Conservation (phyloP, 1,140 invertebrate genomes). For the Acromyrmex echinatior region DNA sequence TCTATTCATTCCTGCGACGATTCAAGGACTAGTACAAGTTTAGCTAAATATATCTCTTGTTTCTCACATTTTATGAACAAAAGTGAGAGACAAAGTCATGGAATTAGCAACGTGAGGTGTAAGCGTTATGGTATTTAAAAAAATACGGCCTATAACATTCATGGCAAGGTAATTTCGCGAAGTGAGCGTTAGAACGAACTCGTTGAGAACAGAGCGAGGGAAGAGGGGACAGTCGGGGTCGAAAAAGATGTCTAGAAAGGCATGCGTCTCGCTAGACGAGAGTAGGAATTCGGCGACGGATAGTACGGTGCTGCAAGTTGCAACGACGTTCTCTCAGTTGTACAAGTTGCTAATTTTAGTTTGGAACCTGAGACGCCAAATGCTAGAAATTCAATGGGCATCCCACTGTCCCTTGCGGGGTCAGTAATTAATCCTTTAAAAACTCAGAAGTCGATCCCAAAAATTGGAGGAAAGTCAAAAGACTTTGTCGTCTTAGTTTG, state of each 20-base stretch:
- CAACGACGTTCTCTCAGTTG: slow-evolving; percentile 52
- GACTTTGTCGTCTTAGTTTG: too few species aligned
- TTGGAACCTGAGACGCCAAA: slow-evolving; percentile 48
- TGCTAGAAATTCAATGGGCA: slow-evolving; percentile 57
- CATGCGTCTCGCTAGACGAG: slow-evolving; percentile 34
- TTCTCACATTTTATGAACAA: neutral
- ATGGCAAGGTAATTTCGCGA: slow-evolving; percentile 16
- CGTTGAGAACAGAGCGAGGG: neutral
- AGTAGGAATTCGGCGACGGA: slow-evolving; percentile 47
- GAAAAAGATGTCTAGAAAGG: slow-evolving; percentile 51
- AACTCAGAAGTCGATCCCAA: neutral
- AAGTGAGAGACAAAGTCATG: neutral
- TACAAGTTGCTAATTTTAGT: slow-evolving; percentile 55
- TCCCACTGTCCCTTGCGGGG: neutral
- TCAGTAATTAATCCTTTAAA: neutral
- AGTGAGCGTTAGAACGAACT: slow-evolving; percentile 8
- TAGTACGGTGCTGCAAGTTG: slow-evolving; percentile 48
- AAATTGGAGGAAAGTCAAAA: neutral
- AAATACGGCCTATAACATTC: neutral
- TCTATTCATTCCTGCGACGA: too few species aligned
- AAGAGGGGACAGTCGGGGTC: neutral
- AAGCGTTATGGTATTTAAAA: neutral
- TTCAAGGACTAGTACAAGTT: neutral
- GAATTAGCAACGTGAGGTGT: neutral
- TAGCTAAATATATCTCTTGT: neutral